Conservation (phyloP, 2,888 invertebrate species). For the Epirrhoe tristata region DNA sequence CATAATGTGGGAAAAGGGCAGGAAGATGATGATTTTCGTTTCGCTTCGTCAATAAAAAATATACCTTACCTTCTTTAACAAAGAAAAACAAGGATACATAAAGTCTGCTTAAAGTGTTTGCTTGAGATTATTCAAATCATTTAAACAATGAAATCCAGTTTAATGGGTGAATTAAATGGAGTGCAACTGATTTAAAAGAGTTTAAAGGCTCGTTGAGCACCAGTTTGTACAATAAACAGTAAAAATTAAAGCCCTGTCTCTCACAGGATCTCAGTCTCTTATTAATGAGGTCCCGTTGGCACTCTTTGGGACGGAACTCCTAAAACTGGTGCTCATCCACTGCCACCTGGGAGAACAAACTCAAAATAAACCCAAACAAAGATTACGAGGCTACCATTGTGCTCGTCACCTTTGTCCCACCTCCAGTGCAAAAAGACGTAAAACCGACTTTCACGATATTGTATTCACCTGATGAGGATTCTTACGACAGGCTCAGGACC, state of each 20-base stretch:
- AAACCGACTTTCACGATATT: conserved; percentile 43
- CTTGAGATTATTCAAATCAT: conserved; percentile 13
- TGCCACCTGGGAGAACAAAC: conserved; percentile 14
- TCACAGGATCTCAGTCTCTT: too few species aligned
- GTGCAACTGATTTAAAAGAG: conserved; percentile 21
- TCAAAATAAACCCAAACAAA: conserved; percentile 28
- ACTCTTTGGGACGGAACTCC: too few species aligned
- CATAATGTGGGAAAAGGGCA: too few species aligned
- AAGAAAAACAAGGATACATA: neutral
- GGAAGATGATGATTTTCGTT: too few species aligned
- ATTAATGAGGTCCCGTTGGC: too few species aligned
- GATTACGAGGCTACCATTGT: conserved; percentile 24
- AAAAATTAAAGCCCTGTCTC: too few species aligned
- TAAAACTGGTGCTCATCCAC: conserved; percentile 13
- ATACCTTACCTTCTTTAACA: neutral
- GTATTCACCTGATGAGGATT: conserved; percentile 47
- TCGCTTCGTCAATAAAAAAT: neutral
- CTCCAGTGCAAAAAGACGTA: conserved; percentile 36
- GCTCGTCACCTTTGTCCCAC: conserved; percentile 20
- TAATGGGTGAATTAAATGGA: conserved; percentile 24
- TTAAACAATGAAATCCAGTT: conserved; percentile 29
- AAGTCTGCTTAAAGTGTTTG: neutral
- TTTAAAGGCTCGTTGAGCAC: conserved; percentile 2
- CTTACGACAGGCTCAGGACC: conserved; percentile 45
- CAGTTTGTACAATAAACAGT: neutral